Evolutionary conservation across 2,113 vertebrate genomes (phyloP), one percentile per base, ranked within the genome.

Genomic region (Zapus hudsonius): DNA sequence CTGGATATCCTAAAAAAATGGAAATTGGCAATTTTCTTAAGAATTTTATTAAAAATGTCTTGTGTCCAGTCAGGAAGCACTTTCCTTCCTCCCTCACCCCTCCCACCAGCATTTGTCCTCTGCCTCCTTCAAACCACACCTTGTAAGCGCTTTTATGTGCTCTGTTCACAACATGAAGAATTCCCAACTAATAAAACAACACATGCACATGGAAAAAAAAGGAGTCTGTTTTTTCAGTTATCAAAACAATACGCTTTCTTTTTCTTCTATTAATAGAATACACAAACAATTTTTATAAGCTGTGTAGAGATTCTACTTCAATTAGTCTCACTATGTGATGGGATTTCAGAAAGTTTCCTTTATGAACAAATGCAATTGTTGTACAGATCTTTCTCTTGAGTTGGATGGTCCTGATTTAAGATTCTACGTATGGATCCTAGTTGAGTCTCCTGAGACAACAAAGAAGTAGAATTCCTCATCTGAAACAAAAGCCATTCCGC

Each of bases 1-100:
- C 55, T 31, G 20, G 20, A 55, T 85, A 74, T 63, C 47, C 70
- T 82, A 36, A 31, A 63, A 75, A 90, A 72, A 88, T 55, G 25
- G 84, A 91, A 85, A 89, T 67, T 88, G 67, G 20, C 33, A 80
- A 13, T 55, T 84, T 92, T 81, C 52, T 52, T 40, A 85, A 78
- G 29, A 84, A 76, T 66, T 73, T 88, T 55, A 80, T 64, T 87
- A 52, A 89, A 52, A 75, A 92, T 69, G 27, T 90, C 5, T 91
- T 31, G 52, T n/a, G 74, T 5, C 33, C 47, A n/a, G n/a, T n/a
- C n/a, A n/a, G n/a, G n/a, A n/a, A n/a, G n/a, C n/a, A n/a, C n/a
- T n/a, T n/a, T n/a, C n/a, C n/a, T n/a, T n/a, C n/a, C n/a, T n/a
- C n/a, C n/a, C n/a, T n/a, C n/a, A n/a, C n/a, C n/a, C n/a, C n/a